Percentiles rank a stretch among this genome's conserved stretches.
These are phyloP conservation scores for Molorchus minor DNA, from an alignment of 2,888 invertebrate genomes.

Conservation along the genomic window DNA sequence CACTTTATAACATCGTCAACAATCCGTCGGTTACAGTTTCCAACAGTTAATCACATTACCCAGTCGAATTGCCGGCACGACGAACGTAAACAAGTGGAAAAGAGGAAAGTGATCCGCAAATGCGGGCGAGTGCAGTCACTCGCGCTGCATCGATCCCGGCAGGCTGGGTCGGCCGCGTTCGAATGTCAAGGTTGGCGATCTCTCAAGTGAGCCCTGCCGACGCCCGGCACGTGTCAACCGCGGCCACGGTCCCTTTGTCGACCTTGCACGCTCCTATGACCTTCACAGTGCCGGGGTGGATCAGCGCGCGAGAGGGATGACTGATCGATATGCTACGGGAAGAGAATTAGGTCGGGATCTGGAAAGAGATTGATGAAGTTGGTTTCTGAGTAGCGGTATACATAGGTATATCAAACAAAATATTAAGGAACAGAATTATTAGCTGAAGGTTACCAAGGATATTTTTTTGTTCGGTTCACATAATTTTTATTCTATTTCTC, in stretches of 20 bases:
- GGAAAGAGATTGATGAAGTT: not conserved
- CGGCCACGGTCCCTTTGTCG: constrained; percentile 28
- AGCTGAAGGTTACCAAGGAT: too few species aligned
- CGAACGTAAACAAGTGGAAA: constrained; percentile 10
- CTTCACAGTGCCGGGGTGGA: constrained; percentile 13
- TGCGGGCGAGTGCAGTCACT: constrained; percentile 35
- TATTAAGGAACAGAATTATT: too few species aligned
- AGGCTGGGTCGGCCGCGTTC: constrained; percentile 13
- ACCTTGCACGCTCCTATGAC: constrained; percentile 26
- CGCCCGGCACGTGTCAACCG: constrained; percentile 33
- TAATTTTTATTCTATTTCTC: too few species aligned
- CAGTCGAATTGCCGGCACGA: not conserved
- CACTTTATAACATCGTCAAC: too few species aligned
- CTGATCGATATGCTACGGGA: too few species aligned
- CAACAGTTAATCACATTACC: not conserved
- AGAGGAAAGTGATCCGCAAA: constrained; percentile 15
- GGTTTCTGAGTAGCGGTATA: not conserved
- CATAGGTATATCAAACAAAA: too few species aligned
- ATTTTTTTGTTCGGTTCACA: too few species aligned
- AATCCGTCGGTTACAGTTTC: not conserved
- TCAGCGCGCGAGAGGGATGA: not conserved
- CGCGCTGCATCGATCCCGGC: constrained; percentile 26
- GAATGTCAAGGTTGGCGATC: constrained; percentile 29
- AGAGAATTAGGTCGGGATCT: too few species aligned
- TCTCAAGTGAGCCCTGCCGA: constrained; percentile 27